phyloP scores from a whole-genome alignment of 2,888 invertebrate species.

The Hecatera dysodea region DNA sequence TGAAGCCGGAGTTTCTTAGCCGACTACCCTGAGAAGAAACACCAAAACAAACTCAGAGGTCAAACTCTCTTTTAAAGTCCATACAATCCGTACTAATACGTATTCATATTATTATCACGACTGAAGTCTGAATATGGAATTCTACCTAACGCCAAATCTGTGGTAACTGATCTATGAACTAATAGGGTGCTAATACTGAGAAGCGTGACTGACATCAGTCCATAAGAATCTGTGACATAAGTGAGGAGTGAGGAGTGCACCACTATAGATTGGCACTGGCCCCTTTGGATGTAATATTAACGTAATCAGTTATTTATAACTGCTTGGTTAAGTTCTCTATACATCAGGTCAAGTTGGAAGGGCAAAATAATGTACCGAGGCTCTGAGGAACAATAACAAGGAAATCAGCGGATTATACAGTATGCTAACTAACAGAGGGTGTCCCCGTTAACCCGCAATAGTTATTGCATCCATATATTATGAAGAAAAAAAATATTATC shows the following conservation, averaged over 20 bases:
- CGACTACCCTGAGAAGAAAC: too few species aligned
- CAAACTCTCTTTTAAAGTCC: too few species aligned
- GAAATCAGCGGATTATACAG: not conserved
- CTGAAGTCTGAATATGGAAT: conserved; percentile 6
- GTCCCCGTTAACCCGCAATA: too few species aligned
- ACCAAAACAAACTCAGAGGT: too few species aligned
- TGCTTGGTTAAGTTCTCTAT: not conserved
- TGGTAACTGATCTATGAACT: conserved; percentile 52
- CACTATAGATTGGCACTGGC: conserved; percentile 14
- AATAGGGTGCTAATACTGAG: conserved; percentile 69
- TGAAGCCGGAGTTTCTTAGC: too few species aligned
- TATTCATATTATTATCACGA: not conserved
- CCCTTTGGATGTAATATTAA: conserved; percentile 10
- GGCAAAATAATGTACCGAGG: not conserved
- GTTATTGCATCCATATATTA: too few species aligned
- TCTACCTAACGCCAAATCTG: conserved; percentile 26
- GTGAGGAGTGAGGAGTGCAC: conserved; percentile 33
- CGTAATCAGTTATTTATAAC: conserved; percentile 17
- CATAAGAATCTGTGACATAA: conserved; percentile 70
- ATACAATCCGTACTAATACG: too few species aligned
- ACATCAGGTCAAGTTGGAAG: not conserved
- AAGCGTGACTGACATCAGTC: conserved; percentile 79
- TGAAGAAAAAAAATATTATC: too few species aligned
- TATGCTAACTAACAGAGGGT: too few species aligned
- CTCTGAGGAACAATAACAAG: not conserved